Evolutionary conservation across 2,113 vertebrate genomes (phyloP).

Genomic region (Bagarius yarrelli): DNA sequence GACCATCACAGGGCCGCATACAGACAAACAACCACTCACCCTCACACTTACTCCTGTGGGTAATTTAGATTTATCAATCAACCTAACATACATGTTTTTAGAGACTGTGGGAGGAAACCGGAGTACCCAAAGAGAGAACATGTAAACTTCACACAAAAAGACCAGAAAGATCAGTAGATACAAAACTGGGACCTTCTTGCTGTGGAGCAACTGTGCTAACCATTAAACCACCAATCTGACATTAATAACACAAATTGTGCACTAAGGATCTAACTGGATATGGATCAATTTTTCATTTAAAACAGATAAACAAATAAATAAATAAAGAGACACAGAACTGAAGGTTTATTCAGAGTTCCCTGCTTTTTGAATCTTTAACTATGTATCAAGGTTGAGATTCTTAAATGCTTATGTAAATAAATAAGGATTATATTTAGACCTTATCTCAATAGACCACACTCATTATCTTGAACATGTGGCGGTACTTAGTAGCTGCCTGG

Average conservation of each 20-base stretch:
- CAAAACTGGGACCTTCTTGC: too few species aligned
- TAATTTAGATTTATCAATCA: too few species aligned
- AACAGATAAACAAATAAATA: neutral
- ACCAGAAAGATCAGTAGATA: too few species aligned
- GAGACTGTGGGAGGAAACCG: too few species aligned
- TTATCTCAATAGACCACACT: neutral
- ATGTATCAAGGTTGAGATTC: neutral
- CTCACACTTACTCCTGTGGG: too few species aligned
- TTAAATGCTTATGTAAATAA: neutral
- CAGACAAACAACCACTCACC: too few species aligned
- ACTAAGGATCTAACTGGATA: neutral
- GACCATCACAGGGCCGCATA: too few species aligned
- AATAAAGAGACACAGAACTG: neutral
- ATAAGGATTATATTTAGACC: too few species aligned
- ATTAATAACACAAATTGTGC: neutral
- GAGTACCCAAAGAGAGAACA: too few species aligned
- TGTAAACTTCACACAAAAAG: too few species aligned
- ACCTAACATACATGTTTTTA: too few species aligned
- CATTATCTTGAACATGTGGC: neutral
- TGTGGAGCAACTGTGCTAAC: too few species aligned
- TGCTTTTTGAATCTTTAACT: neutral
- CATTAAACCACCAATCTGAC: neutral
- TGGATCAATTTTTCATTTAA: neutral
- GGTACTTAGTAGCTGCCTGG: neutral
- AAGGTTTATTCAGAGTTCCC: neutral